phyloP scores from a whole-genome alignment of 2,797 vertebrate species.

The Xyrichtys novacula region DNA sequence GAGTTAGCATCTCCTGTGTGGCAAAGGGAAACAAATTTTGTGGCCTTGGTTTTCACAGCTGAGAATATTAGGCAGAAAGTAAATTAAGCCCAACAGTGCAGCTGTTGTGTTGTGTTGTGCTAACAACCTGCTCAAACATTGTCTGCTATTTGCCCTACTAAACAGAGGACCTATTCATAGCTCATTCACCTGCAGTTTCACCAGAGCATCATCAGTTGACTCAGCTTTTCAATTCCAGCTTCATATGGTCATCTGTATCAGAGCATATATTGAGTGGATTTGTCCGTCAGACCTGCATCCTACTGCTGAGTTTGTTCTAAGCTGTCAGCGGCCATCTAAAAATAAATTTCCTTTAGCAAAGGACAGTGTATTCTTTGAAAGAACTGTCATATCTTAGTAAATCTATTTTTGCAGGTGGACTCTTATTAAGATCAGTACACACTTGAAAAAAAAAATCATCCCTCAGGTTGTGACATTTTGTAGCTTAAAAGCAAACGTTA shows the following conservation, averaged over 20 bases:
- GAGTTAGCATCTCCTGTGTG: background rate
- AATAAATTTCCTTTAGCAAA: background rate
- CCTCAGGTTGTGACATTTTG: no score
- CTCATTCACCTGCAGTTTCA: background rate
- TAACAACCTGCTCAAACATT: background rate
- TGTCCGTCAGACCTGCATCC: background rate
- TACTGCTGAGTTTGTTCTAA: background rate
- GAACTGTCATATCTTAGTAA: background rate
- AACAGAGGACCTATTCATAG: background rate
- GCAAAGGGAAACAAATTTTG: background rate
- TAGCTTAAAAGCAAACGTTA: background rate
- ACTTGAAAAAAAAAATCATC: no score
- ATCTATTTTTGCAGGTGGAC: background rate
- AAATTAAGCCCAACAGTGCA: background rate
- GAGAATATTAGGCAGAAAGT: background rate
- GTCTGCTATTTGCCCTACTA: background rate
- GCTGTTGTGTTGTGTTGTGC: background rate
- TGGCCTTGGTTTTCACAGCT: slow-evolving; percentile 5
- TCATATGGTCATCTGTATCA: background rate
- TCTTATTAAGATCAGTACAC: no score
- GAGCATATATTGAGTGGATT: background rate
- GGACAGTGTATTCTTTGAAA: background rate
- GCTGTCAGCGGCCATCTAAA: background rate
- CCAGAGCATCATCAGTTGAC: background rate
- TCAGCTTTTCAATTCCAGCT: slow-evolving; percentile 1